These are phyloP conservation scores for Agonum fuliginosum DNA, from an alignment of 2,888 invertebrate genomes.

Conservation along the genomic window DNA sequence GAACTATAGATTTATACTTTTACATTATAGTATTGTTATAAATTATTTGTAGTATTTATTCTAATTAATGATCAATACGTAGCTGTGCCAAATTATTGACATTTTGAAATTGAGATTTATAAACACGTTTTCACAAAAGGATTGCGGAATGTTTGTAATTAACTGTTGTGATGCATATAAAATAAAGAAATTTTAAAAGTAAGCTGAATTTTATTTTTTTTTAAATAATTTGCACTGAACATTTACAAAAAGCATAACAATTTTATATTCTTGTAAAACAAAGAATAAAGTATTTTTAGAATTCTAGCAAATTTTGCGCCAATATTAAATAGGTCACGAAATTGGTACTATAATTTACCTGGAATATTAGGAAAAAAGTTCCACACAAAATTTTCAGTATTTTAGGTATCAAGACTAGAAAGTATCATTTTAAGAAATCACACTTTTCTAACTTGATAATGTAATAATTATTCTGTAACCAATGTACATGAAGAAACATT, in stretches of 20 bases:
- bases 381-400: too few species aligned
- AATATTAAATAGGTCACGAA: constrained; percentile 13
- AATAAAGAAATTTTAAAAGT: constrained; percentile 44
- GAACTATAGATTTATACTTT: constrained; percentile 56
- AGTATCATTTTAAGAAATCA: too few species aligned
- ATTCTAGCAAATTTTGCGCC: constrained; percentile 1
- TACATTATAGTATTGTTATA: constrained; percentile 54
- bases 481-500: constrained; percentile 22
- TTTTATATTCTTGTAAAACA: constrained; percentile 3
- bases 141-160: constrained; percentile 53
- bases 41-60: constrained; percentile 51
- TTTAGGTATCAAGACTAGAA: too few species aligned
- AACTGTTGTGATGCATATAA: constrained; percentile 36
- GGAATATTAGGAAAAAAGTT: not conserved
- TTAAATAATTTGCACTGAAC: constrained; percentile 8
- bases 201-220: constrained; percentile 15
- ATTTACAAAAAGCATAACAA: constrained; percentile 19
- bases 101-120: constrained; percentile 26
- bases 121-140: constrained; percentile 29
- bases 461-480: too few species aligned
- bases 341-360: not conserved
- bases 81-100: constrained; percentile 48
- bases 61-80: constrained; percentile 15
- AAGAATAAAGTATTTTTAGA: constrained; percentile 35
- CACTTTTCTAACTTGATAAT: too few species aligned